phyloP scores from a whole-genome alignment of 2,888 invertebrate species.

The Drosophila atripex region DNA sequence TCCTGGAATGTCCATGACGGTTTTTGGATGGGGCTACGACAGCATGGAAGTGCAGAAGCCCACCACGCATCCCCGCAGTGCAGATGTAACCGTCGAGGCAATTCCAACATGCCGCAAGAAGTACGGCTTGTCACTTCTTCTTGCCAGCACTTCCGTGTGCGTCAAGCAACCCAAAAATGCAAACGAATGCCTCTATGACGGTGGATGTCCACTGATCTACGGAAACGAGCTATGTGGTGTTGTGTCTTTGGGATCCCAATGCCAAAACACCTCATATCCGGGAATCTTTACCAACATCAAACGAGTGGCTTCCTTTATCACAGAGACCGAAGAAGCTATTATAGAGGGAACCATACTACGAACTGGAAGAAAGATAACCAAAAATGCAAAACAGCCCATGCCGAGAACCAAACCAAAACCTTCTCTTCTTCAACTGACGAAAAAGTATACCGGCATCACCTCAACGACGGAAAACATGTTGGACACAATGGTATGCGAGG shows the following conservation, averaged over 20 bases:
- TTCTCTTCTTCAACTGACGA: background rate
- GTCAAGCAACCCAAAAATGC: conserved; percentile 15
- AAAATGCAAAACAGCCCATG: no score
- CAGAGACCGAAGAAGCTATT: background rate
- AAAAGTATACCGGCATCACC: background rate
- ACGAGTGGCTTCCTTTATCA: conserved; percentile 14
- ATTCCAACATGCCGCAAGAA: background rate
- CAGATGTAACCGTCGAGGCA: background rate
- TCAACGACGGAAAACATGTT: background rate
- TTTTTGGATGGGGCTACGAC: conserved; percentile 37
- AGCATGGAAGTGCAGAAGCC: conserved; percentile 9
- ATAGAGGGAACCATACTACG: background rate
- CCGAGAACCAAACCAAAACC: no score
- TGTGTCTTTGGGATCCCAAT: conserved; percentile 27
- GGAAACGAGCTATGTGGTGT: conserved; percentile 37
- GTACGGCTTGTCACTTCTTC: background rate
- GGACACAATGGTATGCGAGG: background rate
- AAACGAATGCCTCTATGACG: conserved; percentile 33
- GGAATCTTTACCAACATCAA: conserved; percentile 42
- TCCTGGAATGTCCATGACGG: conserved; percentile 1
- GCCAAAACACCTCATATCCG: conserved; percentile 24
- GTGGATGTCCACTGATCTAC: conserved; percentile 37
- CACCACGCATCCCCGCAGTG: background rate
- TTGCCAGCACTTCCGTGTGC: conserved; percentile 20
- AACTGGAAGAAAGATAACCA: no score